Base-by-base conservation (phyloP, 2,888 invertebrate species). In the Brachynemurus nebulosus region DNA sequence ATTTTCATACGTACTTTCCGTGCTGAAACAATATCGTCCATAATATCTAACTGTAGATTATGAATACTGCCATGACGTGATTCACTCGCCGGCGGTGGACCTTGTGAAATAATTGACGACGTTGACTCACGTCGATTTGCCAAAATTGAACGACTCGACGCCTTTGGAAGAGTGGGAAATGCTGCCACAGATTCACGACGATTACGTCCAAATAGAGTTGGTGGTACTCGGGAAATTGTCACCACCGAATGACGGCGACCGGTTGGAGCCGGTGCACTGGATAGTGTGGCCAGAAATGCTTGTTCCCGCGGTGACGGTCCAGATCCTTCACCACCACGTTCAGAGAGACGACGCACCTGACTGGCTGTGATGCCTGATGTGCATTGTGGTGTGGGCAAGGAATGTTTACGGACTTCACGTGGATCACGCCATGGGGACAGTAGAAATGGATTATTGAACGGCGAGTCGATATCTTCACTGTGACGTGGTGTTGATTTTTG, bases 291-390 rank as follows among this genome's bases (percentile, higher is more conserved):
- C 50, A 88, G 62, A 59, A 88, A 88, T 9, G 85, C 86, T 1
- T 85, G 82, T 59, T 88, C 86, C 33, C 78, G 74, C 1, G 85
- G 80, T 23, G 82, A 78, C 2, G 81, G 80, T 0, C 82, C 85
- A 1, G 76, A 77, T 6, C 80, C 72, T 58, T 85, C 85, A 1
- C 77, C 77, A 2, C 86, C 83, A 41, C 83, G 71, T 55, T 88
- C 88, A 25, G 86, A 88, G 25, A 88, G 66, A 14, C 88, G 73
- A 19, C 88, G 74, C 42, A 88, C 86, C 72, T 88, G 86, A 53
- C 86, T 86, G 33, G 88, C 88, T 35, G 86, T 88, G 46, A 86
- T 88, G 40, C 88, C 88, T 45, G 84, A 79, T 19, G 83, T 82
- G 55, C 86, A 88, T 53, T 84, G 80, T 2, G 86, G 86, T 0